Evolutionary conservation across 1,140 invertebrate species (phyloP).

Genomic region (Drosophila malerkotliana): DNA sequence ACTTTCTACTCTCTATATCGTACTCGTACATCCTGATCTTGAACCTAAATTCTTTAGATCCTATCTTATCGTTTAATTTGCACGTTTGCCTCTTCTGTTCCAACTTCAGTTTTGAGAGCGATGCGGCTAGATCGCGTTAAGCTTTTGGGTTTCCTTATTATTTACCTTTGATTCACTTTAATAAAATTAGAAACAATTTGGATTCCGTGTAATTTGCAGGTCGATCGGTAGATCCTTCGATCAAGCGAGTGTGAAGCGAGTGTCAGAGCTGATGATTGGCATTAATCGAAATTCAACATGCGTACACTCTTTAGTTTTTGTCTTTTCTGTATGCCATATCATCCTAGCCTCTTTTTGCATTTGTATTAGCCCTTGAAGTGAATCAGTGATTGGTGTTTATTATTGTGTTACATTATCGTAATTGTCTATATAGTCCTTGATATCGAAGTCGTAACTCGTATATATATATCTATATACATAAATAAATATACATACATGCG

Average conservation of each 20-base stretch:
- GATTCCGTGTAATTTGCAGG: conserved; percentile 39
- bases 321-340: conserved; percentile 69
- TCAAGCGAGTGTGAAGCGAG: conserved; percentile 17
- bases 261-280: conserved; percentile 52
- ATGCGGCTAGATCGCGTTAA: conserved; percentile 30
- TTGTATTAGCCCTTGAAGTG: conserved; percentile 77
- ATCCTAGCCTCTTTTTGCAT: conserved; percentile 68
- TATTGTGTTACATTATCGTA: conserved; percentile 80
- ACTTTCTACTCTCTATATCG: conserved; percentile 64
- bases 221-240: conserved; percentile 15
- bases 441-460: conserved; percentile 75
- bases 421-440: conserved; percentile 80
- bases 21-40: conserved; percentile 59
- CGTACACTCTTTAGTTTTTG: conserved; percentile 41
- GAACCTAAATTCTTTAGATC: conserved; percentile 48
- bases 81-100: conserved; percentile 58
- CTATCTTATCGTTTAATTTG: conserved; percentile 48
- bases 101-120: conserved; percentile 29
- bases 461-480: conserved; percentile 52
- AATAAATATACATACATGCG: conserved; percentile 44
- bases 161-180: conserved; percentile 4
- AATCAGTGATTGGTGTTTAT: conserved; percentile 81
- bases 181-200: conserved; percentile 31
- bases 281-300: conserved; percentile 39
- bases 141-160: conserved; percentile 13